A percentile compares a stretch with the other conserved stretches of the same genome.
Conservation (phyloP, 2,113 vertebrate species). For the Ceratotherium simum region DNA sequence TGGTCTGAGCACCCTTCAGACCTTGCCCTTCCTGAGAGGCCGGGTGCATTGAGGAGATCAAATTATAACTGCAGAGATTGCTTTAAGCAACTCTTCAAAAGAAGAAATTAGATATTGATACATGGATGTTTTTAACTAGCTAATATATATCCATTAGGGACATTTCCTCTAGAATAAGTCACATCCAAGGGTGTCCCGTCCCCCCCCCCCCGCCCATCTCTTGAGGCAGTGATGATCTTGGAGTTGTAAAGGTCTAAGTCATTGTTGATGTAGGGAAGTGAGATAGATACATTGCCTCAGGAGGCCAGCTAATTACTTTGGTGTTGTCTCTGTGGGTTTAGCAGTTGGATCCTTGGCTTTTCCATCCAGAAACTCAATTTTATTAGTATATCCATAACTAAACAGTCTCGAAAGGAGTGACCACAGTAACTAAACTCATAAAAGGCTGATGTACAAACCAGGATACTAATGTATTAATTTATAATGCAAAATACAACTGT, state of each 20-base stretch:
- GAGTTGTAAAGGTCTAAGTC: conserved; percentile 1
- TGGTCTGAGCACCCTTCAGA: background rate
- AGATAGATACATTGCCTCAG: background rate
- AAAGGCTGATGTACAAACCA: background rate
- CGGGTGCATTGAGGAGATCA: background rate
- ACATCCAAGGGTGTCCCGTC: background rate
- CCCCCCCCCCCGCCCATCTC: background rate
- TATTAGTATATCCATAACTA: background rate
- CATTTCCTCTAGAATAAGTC: background rate
- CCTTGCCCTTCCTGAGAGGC: background rate
- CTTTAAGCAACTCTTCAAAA: conserved; percentile 25
- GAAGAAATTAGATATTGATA: conserved; percentile 11
- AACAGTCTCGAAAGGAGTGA: background rate
- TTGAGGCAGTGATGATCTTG: background rate
- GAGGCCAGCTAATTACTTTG: background rate
- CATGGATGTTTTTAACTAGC: conserved; percentile 19
- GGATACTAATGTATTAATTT: background rate
- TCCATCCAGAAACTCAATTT: conserved; percentile 19
- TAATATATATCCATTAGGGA: background rate
- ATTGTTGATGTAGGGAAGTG: background rate
- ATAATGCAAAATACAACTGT: conserved; percentile 13
- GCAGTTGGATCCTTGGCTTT: conserved; percentile 6
- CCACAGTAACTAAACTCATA: background rate
- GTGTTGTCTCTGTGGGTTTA: background rate
- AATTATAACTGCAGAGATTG: background rate